phyloP scores from a whole-genome alignment of 2,888 invertebrate species.

The Cephus nigrinus region DNA sequence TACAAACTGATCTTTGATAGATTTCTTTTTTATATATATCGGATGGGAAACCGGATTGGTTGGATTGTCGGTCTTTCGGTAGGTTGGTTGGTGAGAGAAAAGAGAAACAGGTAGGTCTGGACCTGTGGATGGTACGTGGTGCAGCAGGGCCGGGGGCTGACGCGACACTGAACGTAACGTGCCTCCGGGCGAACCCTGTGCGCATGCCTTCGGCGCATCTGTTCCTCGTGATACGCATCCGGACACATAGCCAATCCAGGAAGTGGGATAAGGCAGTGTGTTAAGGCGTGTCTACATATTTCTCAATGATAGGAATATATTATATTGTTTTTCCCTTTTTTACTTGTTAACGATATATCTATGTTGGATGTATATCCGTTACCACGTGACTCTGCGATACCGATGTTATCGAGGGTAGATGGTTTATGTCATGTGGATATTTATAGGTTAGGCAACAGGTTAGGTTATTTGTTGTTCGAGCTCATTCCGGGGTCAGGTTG shows the following conservation, averaged over 20 bases:
- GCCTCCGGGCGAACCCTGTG: slow-evolving; percentile 36
- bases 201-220: slow-evolving; percentile 51
- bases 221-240: slow-evolving; percentile 30
- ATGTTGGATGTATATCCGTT: not conserved
- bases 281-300: not conserved
- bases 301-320: not conserved
- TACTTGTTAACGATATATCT: not conserved
- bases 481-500: not conserved
- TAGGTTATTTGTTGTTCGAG: not conserved
- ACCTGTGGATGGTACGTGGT: slow-evolving; percentile 55
- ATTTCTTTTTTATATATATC: not conserved
- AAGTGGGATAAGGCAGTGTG: slow-evolving; percentile 17
- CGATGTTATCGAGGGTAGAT: not conserved
- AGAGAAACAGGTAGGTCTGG: slow-evolving; percentile 17
- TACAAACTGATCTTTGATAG: not conserved
- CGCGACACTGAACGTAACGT: slow-evolving; percentile 62
- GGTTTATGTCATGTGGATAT: not conserved
- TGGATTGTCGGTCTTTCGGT: slow-evolving; percentile 1
- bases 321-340: not conserved
- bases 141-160: slow-evolving; percentile 65
- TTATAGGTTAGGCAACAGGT: not conserved
- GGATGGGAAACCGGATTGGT: not conserved
- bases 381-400: not conserved
- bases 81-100: slow-evolving; percentile 29
- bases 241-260: slow-evolving; percentile 39